Evolutionary conservation across 2,113 vertebrate genomes (phyloP).

Genomic region (Pimephales promelas): DNA sequence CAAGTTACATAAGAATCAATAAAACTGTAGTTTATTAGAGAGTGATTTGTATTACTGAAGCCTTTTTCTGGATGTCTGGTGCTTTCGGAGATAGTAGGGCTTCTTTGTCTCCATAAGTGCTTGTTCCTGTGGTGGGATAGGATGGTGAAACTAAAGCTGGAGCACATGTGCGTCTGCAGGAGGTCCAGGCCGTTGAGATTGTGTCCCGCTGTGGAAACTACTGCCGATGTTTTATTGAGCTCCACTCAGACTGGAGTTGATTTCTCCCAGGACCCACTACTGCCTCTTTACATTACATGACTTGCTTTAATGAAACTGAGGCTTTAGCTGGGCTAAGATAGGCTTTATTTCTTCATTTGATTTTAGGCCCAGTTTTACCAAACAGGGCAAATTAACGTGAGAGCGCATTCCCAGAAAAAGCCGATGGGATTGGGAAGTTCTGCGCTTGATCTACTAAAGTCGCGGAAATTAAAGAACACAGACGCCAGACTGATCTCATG

Average conservation of each 20-base stretch:
- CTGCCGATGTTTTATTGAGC: conserved; percentile 69
- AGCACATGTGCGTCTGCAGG: conserved; percentile 64
- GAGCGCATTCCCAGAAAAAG: too few species aligned
- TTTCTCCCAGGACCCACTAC: conserved; percentile 39
- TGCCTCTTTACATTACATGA: conserved; percentile 31
- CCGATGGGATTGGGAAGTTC: too few species aligned
- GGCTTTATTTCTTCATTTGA: background rate
- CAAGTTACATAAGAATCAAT: background rate
- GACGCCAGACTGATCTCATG: too few species aligned
- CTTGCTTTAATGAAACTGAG: background rate
- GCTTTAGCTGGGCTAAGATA: background rate
- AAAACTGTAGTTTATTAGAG: background rate
- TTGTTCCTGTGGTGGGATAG: background rate
- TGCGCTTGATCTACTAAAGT: too few species aligned
- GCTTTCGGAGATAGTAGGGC: background rate
- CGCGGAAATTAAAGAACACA: too few species aligned
- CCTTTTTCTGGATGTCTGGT: background rate
- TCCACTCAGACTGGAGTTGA: conserved; percentile 55
- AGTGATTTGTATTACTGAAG: background rate
- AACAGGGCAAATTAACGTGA: too few species aligned
- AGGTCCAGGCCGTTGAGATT: conserved; percentile 53
- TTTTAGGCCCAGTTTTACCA: too few species aligned
- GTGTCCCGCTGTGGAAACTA: conserved; percentile 62
- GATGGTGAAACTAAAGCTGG: conserved; percentile 60
- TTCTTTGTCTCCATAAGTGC: background rate